phyloP scores from a whole-genome alignment of 2,888 invertebrate genomes.

The Gandaritis pyraliata region DNA sequence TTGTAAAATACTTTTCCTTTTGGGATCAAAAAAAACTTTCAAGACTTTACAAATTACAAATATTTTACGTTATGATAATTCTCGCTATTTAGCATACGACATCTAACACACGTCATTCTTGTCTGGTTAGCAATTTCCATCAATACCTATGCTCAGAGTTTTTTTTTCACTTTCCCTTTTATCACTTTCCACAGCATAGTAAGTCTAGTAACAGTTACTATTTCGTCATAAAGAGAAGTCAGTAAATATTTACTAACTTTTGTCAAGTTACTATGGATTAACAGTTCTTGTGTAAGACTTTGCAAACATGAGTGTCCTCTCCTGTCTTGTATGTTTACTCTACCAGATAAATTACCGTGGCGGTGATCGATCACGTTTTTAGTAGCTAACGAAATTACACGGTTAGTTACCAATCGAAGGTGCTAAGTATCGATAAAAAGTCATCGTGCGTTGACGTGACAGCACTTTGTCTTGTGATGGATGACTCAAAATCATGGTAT shows the following conservation, averaged over 20 bases:
- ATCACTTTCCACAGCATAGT: conserved; percentile 47
- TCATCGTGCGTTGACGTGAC: conserved; percentile 52
- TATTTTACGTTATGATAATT: conserved; percentile 47
- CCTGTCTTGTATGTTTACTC: conserved; percentile 69
- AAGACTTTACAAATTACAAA: too few species aligned
- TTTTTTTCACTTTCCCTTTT: conserved; percentile 57
- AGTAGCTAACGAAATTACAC: conserved; percentile 62
- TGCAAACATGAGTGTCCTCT: conserved; percentile 66
- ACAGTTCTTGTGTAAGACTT: conserved; percentile 53
- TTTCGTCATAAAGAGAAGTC: conserved; percentile 3
- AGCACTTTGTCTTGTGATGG: conserved; percentile 60
- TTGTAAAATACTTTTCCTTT: too few species aligned
- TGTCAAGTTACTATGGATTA: conserved; percentile 10
- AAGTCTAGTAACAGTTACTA: conserved; percentile 45
- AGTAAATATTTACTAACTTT: neutral
- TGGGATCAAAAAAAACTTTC: too few species aligned
- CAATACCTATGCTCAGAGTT: conserved; percentile 33
- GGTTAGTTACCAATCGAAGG: conserved; percentile 60
- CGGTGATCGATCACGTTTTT: conserved; percentile 72
- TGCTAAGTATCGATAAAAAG: conserved; percentile 67
- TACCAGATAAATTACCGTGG: conserved; percentile 57
- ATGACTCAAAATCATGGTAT: conserved; percentile 39
- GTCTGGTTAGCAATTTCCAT: conserved; percentile 52
- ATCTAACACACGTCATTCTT: conserved; percentile 55
- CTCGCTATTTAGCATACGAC: conserved; percentile 66